phyloP scores from a whole-genome alignment of 2,888 invertebrate species.

The Luffia ferchaultella region DNA sequence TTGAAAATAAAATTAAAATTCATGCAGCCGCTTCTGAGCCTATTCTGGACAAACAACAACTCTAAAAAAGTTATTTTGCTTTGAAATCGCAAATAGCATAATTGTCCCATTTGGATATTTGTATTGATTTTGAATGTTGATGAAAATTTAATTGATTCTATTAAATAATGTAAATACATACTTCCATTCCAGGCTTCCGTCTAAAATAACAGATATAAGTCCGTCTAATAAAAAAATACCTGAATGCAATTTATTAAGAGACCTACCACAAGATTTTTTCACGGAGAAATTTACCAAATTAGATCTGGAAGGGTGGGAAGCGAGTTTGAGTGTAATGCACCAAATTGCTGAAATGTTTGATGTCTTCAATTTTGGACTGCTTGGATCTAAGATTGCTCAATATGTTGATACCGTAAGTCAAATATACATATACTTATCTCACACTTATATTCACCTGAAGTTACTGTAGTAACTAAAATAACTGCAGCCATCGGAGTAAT shows the following conservation, averaged over 20 bases:
- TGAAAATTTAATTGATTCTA: too few species aligned
- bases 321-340: slow-evolving; percentile 34
- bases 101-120: too few species aligned
- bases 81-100: too few species aligned
- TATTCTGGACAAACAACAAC: too few species aligned
- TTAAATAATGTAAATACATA: slow-evolving; percentile 6
- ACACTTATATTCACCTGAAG: not conserved
- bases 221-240: slow-evolving; percentile 33
- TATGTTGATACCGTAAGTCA: slow-evolving; percentile 44
- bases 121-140: too few species aligned
- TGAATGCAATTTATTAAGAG: slow-evolving; percentile 28
- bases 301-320: slow-evolving; percentile 34
- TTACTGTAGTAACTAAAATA: not conserved
- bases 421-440: not conserved
- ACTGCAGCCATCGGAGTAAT: not conserved
- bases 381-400: slow-evolving; percentile 43
- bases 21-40: too few species aligned
- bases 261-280: slow-evolving; percentile 35
- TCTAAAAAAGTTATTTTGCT: too few species aligned
- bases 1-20: too few species aligned
- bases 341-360: slow-evolving; percentile 39
- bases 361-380: slow-evolving; percentile 28
- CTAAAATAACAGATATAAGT: slow-evolving; percentile 25
- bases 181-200: slow-evolving; percentile 28
- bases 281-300: slow-evolving; percentile 28